Evolutionary conservation across 1,140 invertebrate genomes (phyloP).

Genomic region (Chlorops oryzae): DNA sequence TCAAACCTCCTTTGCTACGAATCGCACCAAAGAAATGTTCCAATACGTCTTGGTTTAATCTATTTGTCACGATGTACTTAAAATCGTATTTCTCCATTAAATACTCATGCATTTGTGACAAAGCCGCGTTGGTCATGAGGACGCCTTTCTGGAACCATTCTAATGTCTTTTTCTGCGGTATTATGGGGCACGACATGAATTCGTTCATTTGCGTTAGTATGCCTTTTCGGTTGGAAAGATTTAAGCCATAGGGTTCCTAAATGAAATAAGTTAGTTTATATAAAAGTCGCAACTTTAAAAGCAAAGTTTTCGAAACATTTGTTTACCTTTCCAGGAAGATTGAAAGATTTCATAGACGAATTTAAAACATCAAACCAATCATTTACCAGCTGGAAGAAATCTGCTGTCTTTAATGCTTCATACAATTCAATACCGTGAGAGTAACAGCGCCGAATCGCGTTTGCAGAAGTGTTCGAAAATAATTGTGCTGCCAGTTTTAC

Average conservation of each 20-base stretch:
- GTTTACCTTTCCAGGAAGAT: no score
- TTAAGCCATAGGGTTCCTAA: no score
- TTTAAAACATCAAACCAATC: conserved; percentile 7
- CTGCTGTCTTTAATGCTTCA: background rate
- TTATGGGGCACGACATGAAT: background rate
- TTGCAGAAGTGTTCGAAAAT: conserved; percentile 8
- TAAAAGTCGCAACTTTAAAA: no score
- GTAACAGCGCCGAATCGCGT: background rate
- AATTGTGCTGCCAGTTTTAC: conserved; percentile 4
- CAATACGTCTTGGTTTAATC: conserved; percentile 33
- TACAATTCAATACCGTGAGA: background rate
- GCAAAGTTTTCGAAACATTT: no score
- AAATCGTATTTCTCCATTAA: conserved; percentile 9
- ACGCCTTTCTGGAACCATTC: conserved; percentile 4
- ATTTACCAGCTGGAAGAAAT: conserved; percentile 4
- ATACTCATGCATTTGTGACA: background rate
- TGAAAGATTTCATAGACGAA: no score
- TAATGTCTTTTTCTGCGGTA: background rate
- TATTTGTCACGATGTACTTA: conserved; percentile 22
- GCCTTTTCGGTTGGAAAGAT: no score
- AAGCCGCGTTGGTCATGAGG: background rate
- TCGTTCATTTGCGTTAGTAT: conserved; percentile 6
- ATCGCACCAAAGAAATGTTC: conserved; percentile 34
- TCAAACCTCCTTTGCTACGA: conserved; percentile 21
- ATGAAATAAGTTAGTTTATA: no score